Evolutionary conservation across 1,140 invertebrate species (phyloP).

Genomic region (roundworm (Caenorhabditis elegans)): DNA sequence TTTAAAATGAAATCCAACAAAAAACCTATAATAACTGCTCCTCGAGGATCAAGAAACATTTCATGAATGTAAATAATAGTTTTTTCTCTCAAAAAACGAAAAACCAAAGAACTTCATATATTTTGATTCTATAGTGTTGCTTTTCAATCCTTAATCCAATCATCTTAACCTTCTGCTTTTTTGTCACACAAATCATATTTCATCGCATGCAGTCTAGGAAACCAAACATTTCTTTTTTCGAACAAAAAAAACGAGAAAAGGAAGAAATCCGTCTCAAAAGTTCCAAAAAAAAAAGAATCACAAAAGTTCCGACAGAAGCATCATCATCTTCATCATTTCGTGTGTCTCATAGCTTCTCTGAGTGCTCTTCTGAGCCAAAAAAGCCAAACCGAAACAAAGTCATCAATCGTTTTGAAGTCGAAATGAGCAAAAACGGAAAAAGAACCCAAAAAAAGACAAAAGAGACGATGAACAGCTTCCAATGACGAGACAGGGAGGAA

Average conservation of each 20-base stretch:
- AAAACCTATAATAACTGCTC: no score
- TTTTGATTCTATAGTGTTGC: not conserved
- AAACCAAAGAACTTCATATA: not conserved
- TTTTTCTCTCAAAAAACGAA: not conserved
- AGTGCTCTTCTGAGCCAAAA: not conserved
- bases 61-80: no score
- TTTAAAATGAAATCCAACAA: no score
- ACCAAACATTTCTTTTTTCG: not conserved
- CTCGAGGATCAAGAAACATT: no score
- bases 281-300: no score
- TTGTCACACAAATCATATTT: not conserved
- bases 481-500: not conserved
- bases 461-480: not conserved
- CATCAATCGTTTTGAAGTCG: conserved; percentile 10
- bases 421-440: not conserved
- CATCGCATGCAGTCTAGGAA: not conserved
- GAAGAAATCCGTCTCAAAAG: not conserved
- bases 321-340: not conserved
- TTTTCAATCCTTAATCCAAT: not conserved
- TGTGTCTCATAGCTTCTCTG: no score
- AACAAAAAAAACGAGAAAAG: not conserved
- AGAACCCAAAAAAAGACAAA: no score
- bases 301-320: not conserved
- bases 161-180: not conserved
- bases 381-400: not conserved